Evolutionary conservation across 1,140 invertebrate species (phyloP).

Genomic region (Drosophila ogumai): DNA sequence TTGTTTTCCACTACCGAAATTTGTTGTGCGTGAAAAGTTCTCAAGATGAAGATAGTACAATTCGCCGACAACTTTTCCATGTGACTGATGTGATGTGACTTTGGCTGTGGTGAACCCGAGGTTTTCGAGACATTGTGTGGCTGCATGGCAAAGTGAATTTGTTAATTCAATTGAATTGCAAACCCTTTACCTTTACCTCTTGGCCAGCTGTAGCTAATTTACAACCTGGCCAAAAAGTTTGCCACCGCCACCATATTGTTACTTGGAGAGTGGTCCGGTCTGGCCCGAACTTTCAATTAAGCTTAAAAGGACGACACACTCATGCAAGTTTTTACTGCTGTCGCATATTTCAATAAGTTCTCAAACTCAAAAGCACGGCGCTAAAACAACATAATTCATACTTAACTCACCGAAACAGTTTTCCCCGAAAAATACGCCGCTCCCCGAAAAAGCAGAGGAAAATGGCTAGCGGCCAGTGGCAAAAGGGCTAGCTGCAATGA

Average conservation of each 20-base stretch:
- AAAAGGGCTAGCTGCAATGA: conserved; percentile 54
- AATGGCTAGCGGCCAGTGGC: conserved; percentile 32
- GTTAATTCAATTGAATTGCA: conserved; percentile 34
- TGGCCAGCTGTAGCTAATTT: conserved; percentile 69
- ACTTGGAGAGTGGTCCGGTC: conserved; percentile 27
- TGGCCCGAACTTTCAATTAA: conserved; percentile 70
- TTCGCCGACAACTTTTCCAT: conserved; percentile 40
- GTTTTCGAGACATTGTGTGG: conserved; percentile 17
- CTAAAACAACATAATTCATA: conserved; percentile 83
- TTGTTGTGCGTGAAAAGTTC: conserved; percentile 76
- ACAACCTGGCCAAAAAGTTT: conserved; percentile 61
- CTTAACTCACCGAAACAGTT: conserved; percentile 82
- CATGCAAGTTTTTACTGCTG: conserved; percentile 49
- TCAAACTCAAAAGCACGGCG: conserved; percentile 63
- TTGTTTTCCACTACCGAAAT: conserved; percentile 68
- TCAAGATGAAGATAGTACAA: conserved; percentile 47
- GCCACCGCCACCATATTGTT: conserved; percentile 56
- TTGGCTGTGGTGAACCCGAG: conserved; percentile 10
- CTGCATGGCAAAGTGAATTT: conserved; percentile 15
- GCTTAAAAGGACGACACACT: conserved; percentile 77
- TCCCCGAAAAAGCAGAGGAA: conserved; percentile 42
- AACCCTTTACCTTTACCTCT: conserved; percentile 7
- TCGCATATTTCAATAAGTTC: conserved; percentile 81
- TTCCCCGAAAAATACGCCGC: conserved; percentile 45
- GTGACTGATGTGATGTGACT: conserved; percentile 48